Evolutionary conservation across 2,113 vertebrate species (phyloP), one percentile per base, ranked within the genome.

Genomic region (Pelecanoides urinatrix): DNA sequence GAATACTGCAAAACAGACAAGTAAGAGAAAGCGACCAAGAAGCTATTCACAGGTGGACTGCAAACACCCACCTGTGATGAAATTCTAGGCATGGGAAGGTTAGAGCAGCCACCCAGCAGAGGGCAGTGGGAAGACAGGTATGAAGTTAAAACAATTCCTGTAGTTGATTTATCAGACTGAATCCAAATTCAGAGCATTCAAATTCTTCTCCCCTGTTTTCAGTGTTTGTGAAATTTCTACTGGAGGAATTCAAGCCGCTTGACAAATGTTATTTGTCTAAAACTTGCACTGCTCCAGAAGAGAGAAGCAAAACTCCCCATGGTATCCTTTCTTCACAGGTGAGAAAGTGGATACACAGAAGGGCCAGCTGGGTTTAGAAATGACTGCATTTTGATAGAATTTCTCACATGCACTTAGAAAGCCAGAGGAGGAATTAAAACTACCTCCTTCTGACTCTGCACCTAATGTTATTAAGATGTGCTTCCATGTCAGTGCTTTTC

Each of bases 71-170:
- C 10, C 16, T 1, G 40, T 4, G 76, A 44, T 9, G 21, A 5
- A 23, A 19, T 22, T 4, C 9, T 7, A 22, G 3, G 17, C 42
- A 3, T 1, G 8, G 72, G 22, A 55, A 85, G 78, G 91, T 52
- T 29, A n/a, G 81, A 44, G 1, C 1, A 29, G 67, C 9, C 44
- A 75, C 29, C 95, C 82, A 94, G 86, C 59, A 92, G 83, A 94
- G 91, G 75, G 82, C 91, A 94, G 16, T 38, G 93, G 71, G 88
- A 71, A 53, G 78, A 82, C 6, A 90, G 66, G 49, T 23, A 79
- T 52, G 74, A 59, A 77, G 23, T 47, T 4, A 16, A 56, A 66
- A 19, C 12, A 76, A 80, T 50, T 42, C 5, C 5, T 14, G 8
- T 2, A 3, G 6, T 67, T 29, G 5, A 11, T 47, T 76, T 19